These are phyloP conservation scores for Rhabdomys dilectus DNA, from an alignment of 2,113 vertebrate genomes.

Conservation along the genomic window DNA sequence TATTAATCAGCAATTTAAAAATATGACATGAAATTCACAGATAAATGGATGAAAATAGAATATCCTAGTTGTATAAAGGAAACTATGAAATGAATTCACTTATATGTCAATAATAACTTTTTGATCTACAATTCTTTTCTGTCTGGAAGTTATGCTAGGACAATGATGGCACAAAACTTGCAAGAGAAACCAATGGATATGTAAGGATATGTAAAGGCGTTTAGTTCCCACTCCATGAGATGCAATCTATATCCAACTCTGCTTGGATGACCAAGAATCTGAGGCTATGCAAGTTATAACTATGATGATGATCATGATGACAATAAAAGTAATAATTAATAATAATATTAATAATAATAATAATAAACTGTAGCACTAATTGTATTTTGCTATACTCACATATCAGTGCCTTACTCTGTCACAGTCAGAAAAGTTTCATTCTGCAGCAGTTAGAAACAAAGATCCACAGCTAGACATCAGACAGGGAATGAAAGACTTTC, in stretches of 20 bases:
- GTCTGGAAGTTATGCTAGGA: background rate
- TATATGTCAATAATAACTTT: background rate
- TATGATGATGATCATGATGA: background rate
- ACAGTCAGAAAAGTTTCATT: background rate
- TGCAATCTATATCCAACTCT: background rate
- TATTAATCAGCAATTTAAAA: background rate
- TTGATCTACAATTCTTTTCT: background rate
- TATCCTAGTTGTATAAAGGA: background rate
- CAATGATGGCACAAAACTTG: background rate
- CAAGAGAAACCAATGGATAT: background rate
- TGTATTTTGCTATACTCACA: background rate
- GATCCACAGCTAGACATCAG: background rate
- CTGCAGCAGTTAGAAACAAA: background rate
- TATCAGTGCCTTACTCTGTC: background rate
- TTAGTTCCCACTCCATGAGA: background rate
- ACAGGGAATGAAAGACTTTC: background rate
- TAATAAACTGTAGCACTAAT: background rate
- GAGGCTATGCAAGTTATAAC: background rate
- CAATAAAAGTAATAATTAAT: background rate
- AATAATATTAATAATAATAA: background rate
- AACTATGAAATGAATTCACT: background rate
- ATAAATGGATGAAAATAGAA: background rate
- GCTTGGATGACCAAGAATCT: no score
- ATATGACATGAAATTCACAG: background rate
- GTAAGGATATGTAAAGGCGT: background rate